These are phyloP conservation scores for Helicolenus hilgendorfi DNA, from an alignment of 2,797 vertebrate genomes.

Conservation along the genomic window DNA sequence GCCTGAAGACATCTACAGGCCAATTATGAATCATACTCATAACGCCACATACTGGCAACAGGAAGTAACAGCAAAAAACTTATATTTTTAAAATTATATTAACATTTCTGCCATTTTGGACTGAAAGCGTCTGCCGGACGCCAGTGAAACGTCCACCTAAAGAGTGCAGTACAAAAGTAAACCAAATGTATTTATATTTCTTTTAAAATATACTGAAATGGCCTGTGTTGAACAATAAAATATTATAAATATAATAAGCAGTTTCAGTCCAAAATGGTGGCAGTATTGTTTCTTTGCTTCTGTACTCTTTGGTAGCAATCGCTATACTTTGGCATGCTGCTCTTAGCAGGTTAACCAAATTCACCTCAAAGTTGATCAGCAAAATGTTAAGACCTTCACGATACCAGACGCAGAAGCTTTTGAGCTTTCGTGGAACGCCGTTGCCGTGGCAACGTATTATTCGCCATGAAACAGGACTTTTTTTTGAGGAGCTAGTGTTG, in stretches of 20 bases:
- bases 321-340: too few species aligned
- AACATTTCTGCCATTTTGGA: neutral
- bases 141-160: too few species aligned
- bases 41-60: neutral
- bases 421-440: neutral
- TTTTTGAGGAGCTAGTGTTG: neutral
- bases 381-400: neutral
- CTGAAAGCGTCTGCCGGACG: neutral
- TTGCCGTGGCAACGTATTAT: neutral
- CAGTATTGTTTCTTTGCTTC: too few species aligned
- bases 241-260: neutral
- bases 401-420: neutral
- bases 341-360: neutral
- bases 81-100: neutral
- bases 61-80: neutral
- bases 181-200: too few species aligned
- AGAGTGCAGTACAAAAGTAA: neutral
- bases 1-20: neutral
- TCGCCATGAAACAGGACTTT: neutral
- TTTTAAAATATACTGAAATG: too few species aligned
- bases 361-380: neutral
- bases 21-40: too few species aligned
- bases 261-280: neutral
- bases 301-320: too few species aligned
- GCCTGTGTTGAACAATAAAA: neutral